These are phyloP conservation scores for Tichodroma muraria DNA, from an alignment of 2,113 vertebrate genomes.

Conservation along the genomic window DNA sequence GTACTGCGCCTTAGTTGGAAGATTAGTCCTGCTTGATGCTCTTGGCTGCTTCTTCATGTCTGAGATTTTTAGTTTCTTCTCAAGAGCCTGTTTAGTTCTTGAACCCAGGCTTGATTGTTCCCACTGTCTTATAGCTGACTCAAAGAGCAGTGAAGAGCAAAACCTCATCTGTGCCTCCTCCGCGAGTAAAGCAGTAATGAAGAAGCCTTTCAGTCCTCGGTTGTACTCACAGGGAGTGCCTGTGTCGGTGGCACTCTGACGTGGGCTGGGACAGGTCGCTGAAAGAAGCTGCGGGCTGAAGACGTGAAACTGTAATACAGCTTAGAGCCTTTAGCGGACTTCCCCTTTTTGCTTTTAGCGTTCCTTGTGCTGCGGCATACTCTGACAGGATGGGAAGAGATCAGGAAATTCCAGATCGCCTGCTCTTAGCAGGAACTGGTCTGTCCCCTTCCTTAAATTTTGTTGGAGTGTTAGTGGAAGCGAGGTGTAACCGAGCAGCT, in stretches of 20 bases:
- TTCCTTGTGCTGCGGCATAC: not conserved
- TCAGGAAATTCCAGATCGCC: not conserved
- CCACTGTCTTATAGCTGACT: not conserved
- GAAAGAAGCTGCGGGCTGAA: not conserved
- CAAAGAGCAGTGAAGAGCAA: not conserved
- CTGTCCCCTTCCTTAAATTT: not conserved
- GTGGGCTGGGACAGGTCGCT: not conserved
- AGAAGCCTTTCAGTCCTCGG: not conserved
- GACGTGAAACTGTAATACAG: fast-evolving
- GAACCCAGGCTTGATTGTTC: not conserved
- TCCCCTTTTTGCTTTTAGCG: not conserved
- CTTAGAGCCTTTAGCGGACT: not conserved
- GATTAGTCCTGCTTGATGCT: not conserved
- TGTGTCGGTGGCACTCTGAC: not conserved
- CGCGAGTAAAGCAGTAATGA: not conserved
- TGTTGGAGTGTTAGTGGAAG: not conserved
- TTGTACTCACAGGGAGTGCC: fast-evolving
- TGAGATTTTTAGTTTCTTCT: not conserved
- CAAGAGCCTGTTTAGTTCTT: not conserved
- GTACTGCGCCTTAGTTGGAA: no score
- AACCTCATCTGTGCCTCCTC: not conserved
- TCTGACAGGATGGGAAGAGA: not conserved
- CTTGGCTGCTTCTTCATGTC: not conserved
- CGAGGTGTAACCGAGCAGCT: not conserved
- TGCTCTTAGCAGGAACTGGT: not conserved